A percentile compares a stretch with the other conserved stretches of the same genome.
These are phyloP conservation scores for Drosophila orosa DNA, from an alignment of 1,140 invertebrate genomes.

Conservation along the genomic window DNA sequence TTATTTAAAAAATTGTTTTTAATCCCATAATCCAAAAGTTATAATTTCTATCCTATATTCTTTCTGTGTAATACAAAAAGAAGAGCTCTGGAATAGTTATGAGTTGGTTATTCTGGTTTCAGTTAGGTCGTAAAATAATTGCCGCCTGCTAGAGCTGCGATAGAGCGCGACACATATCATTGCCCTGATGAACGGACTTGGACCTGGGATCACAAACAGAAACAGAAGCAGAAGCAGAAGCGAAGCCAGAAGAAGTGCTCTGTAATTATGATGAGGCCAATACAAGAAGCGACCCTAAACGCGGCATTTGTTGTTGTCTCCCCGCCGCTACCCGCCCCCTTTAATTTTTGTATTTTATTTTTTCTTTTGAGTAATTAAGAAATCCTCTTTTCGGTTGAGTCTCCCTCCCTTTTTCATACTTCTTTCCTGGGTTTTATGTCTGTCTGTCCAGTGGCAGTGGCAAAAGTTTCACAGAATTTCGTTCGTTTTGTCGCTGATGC, in stretches of 20 bases:
- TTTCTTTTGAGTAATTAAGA: constrained; percentile 70
- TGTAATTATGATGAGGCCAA: constrained; percentile 83
- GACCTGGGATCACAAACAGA: constrained; percentile 46
- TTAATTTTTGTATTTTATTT: constrained; percentile 22
- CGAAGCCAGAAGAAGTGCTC: constrained; percentile 49
- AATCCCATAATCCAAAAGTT: neutral
- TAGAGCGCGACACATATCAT: constrained; percentile 80
- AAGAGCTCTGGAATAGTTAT: constrained; percentile 48
- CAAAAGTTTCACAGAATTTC: constrained; percentile 78
- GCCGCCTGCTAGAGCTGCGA: constrained; percentile 57
- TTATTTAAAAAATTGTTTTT: neutral
- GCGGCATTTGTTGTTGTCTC: constrained; percentile 54
- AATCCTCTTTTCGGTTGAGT: constrained; percentile 70
- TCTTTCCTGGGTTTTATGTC: constrained; percentile 60
- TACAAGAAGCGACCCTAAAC: constrained; percentile 78
- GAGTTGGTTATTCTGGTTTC: constrained; percentile 57
- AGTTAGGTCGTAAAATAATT: constrained; percentile 81
- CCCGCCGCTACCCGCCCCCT: constrained; percentile 21
- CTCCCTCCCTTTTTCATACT: constrained; percentile 22
- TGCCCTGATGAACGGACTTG: constrained; percentile 55
- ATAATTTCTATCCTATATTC: neutral
- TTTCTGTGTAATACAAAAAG: constrained; percentile 3
- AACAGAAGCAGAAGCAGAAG: constrained; percentile 8
- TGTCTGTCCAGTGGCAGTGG: constrained; percentile 46
- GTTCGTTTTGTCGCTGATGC: constrained; percentile 50